These are phyloP conservation scores for Oncorhynchus mykiss DNA, from an alignment of 2,113 vertebrate genomes.

Conservation along the genomic window DNA sequence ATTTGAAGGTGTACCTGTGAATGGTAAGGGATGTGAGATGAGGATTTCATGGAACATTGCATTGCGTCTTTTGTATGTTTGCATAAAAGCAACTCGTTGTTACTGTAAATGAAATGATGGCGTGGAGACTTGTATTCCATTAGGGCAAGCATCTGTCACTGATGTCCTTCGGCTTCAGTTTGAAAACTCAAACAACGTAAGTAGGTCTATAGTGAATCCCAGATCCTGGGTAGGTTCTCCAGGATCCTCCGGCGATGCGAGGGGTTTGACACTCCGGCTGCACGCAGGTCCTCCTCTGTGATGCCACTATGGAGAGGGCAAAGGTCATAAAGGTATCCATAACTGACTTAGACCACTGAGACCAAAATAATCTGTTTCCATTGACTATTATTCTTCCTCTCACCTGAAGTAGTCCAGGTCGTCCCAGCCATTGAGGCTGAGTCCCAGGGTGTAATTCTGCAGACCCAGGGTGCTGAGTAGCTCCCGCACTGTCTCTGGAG, in stretches of 20 bases:
- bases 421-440: slow-evolving; percentile 77
- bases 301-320: slow-evolving; percentile 63
- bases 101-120: slow-evolving; percentile 29
- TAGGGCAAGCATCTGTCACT: slow-evolving; percentile 6
- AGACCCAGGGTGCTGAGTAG: slow-evolving; percentile 69
- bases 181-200: neutral
- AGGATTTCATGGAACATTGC: slow-evolving; percentile 24
- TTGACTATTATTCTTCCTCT: neutral
- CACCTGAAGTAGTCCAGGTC: slow-evolving; percentile 78
- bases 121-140: slow-evolving; percentile 9
- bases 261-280: slow-evolving; percentile 63
- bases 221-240: slow-evolving; percentile 68
- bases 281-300: slow-evolving; percentile 73
- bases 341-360: neutral
- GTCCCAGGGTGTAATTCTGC: slow-evolving; percentile 68
- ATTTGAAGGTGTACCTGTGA: slow-evolving; percentile 12
- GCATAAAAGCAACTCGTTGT: slow-evolving; percentile 17
- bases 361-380: neutral
- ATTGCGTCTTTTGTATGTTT: slow-evolving; percentile 16
- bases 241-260: slow-evolving; percentile 64
- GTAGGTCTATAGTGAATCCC: slow-evolving; percentile 62
- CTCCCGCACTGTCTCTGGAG: slow-evolving; percentile 67
- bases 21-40: slow-evolving; percentile 13
- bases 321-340: neutral
- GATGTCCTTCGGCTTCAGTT: neutral